Evolutionary conservation across 2,797 vertebrate species (phyloP).

Genomic region (Leptatherina wallacei): DNA sequence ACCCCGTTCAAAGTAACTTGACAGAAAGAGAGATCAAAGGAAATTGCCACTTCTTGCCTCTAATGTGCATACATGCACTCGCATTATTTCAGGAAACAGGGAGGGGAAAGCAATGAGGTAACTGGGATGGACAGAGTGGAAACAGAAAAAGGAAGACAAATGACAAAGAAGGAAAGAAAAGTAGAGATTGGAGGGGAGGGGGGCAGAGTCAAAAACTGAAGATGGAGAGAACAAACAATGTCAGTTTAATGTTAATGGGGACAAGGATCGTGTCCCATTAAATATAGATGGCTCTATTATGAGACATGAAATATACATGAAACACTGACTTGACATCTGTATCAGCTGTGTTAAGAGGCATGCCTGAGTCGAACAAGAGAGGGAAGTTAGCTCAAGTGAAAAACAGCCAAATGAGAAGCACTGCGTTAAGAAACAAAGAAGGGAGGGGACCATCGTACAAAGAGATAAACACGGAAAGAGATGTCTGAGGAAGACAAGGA

Average conservation of each 20-base stretch:
- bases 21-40: conserved; percentile 64
- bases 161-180: neutral
- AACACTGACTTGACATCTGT: conserved; percentile 67
- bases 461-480: conserved; percentile 29
- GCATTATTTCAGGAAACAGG: conserved; percentile 40
- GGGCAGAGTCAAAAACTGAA: no score
- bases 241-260: conserved; percentile 70
- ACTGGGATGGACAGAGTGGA: conserved; percentile 18
- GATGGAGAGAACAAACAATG: conserved; percentile 58
- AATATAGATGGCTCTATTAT: conserved; percentile 74
- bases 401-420: conserved; percentile 35
- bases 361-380: conserved; percentile 25
- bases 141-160: neutral
- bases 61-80: conserved; percentile 42
- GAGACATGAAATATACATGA: conserved; percentile 76
- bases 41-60: conserved; percentile 50
- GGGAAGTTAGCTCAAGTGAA: conserved; percentile 18
- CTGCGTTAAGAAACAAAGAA: conserved; percentile 32
- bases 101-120: conserved; percentile 27
- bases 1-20: conserved; percentile 41
- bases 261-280: conserved; percentile 66
- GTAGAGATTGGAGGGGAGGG: neutral
- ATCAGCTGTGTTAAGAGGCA: conserved; percentile 48
- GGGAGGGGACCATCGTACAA: conserved; percentile 13
- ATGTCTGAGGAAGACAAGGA: conserved; percentile 49